These are phyloP conservation scores for Galleria mellonella DNA, from an alignment of 1,140 invertebrate genomes.

Conservation along the genomic window DNA sequence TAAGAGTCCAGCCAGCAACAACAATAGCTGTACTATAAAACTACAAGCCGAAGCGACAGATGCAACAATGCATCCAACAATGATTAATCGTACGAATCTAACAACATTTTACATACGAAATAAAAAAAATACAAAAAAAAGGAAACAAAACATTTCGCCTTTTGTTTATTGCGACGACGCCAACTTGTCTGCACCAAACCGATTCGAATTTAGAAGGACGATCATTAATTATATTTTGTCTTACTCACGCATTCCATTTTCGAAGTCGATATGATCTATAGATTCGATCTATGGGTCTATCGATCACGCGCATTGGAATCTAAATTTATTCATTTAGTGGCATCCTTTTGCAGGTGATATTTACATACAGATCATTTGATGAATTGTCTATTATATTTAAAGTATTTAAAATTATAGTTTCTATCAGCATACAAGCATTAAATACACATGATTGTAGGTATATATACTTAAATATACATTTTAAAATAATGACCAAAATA, in stretches of 20 bases:
- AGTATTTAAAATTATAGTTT: constrained; percentile 24
- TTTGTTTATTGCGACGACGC: constrained; percentile 70
- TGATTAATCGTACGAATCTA: constrained; percentile 65
- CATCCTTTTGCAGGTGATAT: constrained; percentile 61
- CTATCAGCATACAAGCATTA: constrained; percentile 23
- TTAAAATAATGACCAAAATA: too few species aligned
- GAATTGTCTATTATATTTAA: constrained; percentile 25
- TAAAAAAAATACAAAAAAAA: constrained; percentile 49
- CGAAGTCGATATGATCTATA: constrained; percentile 70
- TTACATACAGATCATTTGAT: constrained; percentile 35
- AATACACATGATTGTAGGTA: constrained; percentile 11
- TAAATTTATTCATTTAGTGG: constrained; percentile 70
- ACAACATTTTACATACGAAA: constrained; percentile 55
- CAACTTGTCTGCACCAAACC: constrained; percentile 67
- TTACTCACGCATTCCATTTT: constrained; percentile 74
- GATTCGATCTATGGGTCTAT: constrained; percentile 68
- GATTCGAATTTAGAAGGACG: constrained; percentile 64
- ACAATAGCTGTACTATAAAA: constrained; percentile 47
- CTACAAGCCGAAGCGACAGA: constrained; percentile 52
- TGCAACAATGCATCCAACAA: constrained; percentile 56
- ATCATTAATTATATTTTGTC: constrained; percentile 75
- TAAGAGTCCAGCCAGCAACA: constrained; percentile 31
- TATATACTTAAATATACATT: too few species aligned
- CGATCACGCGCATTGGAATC: constrained; percentile 65
- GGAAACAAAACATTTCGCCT: constrained; percentile 60